Evolutionary conservation across 2,888 invertebrate species (phyloP).

Genomic region (Drosophila mercatorum): DNA sequence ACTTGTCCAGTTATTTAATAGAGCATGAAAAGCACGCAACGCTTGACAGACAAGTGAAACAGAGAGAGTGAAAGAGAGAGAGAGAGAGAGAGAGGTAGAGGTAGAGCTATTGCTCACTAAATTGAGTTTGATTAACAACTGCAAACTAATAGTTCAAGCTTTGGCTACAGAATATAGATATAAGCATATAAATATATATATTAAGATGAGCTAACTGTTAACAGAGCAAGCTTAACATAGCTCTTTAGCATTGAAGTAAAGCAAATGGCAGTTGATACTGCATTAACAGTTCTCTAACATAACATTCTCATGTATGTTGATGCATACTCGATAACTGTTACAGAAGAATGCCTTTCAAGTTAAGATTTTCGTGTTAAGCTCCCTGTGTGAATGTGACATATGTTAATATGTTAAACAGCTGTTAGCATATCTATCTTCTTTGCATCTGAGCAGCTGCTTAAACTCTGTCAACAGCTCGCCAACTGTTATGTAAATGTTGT

Average conservation of each 20-base stretch:
- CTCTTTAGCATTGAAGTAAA: neutral
- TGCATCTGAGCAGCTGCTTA: neutral
- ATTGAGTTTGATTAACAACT: constrained; percentile 2
- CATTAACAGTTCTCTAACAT: neutral
- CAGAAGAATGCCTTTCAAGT: no score
- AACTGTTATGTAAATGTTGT: neutral
- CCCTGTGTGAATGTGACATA: neutral
- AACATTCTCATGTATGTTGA: neutral
- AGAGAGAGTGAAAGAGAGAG: neutral
- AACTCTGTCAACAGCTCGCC: neutral
- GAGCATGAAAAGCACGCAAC: constrained; percentile 61
- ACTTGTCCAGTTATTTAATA: constrained; percentile 62
- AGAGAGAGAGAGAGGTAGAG: neutral
- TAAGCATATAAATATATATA: neutral
- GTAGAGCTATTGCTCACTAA: neutral
- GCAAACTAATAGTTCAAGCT: constrained; percentile 1
- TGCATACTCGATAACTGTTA: neutral
- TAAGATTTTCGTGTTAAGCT: neutral
- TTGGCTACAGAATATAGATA: neutral
- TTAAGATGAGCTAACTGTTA: neutral
- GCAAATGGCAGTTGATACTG: no score
- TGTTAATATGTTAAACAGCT: neutral
- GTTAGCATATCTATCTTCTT: neutral
- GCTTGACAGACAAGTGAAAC: constrained; percentile 30
- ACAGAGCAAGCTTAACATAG: neutral